Percentiles rank a stretch among this genome's conserved stretches.
Evolutionary conservation across 2,797 vertebrate species (phyloP).

Genomic region (Myotis planiceps): DNA sequence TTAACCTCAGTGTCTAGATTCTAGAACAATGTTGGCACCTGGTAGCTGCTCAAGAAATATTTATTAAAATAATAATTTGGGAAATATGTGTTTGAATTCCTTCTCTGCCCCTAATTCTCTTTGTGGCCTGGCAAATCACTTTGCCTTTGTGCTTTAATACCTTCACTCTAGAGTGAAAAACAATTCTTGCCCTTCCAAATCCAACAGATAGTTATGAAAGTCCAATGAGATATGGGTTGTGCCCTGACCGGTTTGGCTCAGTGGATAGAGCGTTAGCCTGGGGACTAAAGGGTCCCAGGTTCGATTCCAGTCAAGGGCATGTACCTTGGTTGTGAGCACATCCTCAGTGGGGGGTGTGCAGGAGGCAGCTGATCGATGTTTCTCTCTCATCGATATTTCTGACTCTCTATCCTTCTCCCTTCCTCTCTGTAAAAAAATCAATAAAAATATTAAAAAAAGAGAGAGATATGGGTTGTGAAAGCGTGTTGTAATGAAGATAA

Average conservation of each 20-base stretch:
- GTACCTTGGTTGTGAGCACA: too few relatives aligned
- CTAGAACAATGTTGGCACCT: not conserved
- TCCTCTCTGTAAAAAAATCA: too few relatives aligned
- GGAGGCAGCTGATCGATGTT: too few relatives aligned
- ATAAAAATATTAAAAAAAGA: too few relatives aligned
- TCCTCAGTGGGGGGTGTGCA: too few relatives aligned
- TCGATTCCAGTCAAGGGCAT: too few relatives aligned
- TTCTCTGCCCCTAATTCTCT: not conserved
- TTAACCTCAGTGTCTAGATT: not conserved
- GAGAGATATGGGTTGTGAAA: not conserved
- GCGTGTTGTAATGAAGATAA: not conserved
- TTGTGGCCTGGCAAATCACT: not conserved
- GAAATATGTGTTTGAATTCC: not conserved
- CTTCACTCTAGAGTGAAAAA: not conserved
- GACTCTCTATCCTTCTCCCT: too few relatives aligned
- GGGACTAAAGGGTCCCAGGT: too few relatives aligned
- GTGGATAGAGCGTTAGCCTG: too few relatives aligned
- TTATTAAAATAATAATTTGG: not conserved
- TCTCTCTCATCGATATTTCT: too few relatives aligned
- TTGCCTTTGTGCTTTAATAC: not conserved
- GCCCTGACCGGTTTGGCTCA: not conserved
- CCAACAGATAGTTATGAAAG: not conserved
- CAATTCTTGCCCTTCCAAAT: not conserved
- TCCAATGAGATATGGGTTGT: not conserved
- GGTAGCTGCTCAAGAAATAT: conserved; percentile 1